A percentile compares a stretch with the other conserved stretches of the same genome.
Conservation (phyloP, 1,140 invertebrate species). For the Penaeus indicus region DNA sequence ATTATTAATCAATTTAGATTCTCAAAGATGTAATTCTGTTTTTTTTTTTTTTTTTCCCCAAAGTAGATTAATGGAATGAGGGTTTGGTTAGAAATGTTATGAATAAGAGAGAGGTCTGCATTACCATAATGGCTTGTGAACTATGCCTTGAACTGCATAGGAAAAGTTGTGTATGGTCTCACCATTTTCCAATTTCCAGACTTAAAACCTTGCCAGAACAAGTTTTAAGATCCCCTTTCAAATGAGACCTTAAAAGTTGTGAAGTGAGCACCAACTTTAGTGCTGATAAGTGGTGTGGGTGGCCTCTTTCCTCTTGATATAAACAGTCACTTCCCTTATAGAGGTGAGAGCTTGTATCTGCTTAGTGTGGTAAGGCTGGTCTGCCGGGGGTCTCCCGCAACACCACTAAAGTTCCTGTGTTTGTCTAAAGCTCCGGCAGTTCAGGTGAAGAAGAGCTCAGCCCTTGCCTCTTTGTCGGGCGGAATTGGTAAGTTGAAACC, state of each 20-base stretch:
- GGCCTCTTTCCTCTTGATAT: constrained; percentile 59
- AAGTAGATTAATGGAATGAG: too few species aligned
- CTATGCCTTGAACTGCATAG: constrained; percentile 33
- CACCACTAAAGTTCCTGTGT: constrained; percentile 66
- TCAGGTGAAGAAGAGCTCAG: constrained; percentile 78
- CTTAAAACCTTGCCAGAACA: neutral
- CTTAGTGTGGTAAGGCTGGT: constrained; percentile 59
- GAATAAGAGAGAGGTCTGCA: too few species aligned
- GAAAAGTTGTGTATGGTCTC: constrained; percentile 28
- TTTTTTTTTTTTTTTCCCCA: too few species aligned
- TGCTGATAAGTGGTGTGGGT: constrained; percentile 38
- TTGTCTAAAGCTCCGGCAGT: constrained; percentile 78
- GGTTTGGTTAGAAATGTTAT: too few species aligned
- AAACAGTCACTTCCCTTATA: constrained; percentile 61
- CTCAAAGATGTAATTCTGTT: too few species aligned
- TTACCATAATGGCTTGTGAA: constrained; percentile 23
- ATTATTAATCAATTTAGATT: too few species aligned
- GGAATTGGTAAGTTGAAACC: constrained; percentile 76
- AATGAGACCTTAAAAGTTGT: constrained; percentile 20
- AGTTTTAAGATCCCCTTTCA: neutral
- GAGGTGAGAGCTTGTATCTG: constrained; percentile 58
- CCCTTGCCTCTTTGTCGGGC: constrained; percentile 79
- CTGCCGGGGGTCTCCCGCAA: constrained; percentile 51
- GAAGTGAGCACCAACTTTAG: constrained; percentile 18
- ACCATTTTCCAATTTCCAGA: neutral